These are phyloP conservation scores for Drosophila subquinaria DNA, from an alignment of 2,888 invertebrate genomes.

Conservation along the genomic window DNA sequence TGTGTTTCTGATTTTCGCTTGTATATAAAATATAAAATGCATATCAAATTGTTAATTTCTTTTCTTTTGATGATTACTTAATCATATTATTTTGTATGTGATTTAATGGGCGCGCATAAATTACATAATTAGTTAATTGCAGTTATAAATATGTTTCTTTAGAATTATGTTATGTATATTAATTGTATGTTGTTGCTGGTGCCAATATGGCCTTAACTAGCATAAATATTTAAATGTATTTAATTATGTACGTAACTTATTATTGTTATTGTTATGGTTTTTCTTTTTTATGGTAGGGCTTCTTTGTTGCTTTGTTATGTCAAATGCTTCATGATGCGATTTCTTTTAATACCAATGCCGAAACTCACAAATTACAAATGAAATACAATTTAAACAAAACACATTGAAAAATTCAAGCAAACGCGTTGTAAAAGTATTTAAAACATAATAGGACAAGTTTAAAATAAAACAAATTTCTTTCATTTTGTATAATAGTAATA, in stretches of 20 bases:
- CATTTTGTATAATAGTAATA: constrained; percentile 54
- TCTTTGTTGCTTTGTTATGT: constrained; percentile 18
- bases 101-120: constrained; percentile 46
- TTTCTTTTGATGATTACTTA: constrained; percentile 43
- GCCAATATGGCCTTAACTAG: constrained; percentile 73
- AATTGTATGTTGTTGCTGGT: constrained; percentile 31
- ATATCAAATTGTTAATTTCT: constrained; percentile 63
- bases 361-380: constrained; percentile 31
- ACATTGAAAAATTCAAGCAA: constrained; percentile 29
- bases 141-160: constrained; percentile 49
- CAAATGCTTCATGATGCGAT: constrained; percentile 40
- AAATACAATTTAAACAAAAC: constrained; percentile 55
- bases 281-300: constrained; percentile 24
- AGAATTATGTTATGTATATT: constrained; percentile 39
- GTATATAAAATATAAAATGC: constrained; percentile 75
- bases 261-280: constrained; percentile 71
- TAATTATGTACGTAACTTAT: constrained; percentile 58
- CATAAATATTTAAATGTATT: constrained; percentile 59
- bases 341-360: constrained; percentile 29
- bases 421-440: constrained; percentile 30
- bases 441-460: constrained; percentile 61
- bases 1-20: constrained; percentile 5
- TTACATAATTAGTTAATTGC: constrained; percentile 47
- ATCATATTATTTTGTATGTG: constrained; percentile 15
- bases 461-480: constrained; percentile 49